Evolutionary conservation across 1,140 invertebrate genomes (phyloP).

Genomic region (Hyles euphorbiae): DNA sequence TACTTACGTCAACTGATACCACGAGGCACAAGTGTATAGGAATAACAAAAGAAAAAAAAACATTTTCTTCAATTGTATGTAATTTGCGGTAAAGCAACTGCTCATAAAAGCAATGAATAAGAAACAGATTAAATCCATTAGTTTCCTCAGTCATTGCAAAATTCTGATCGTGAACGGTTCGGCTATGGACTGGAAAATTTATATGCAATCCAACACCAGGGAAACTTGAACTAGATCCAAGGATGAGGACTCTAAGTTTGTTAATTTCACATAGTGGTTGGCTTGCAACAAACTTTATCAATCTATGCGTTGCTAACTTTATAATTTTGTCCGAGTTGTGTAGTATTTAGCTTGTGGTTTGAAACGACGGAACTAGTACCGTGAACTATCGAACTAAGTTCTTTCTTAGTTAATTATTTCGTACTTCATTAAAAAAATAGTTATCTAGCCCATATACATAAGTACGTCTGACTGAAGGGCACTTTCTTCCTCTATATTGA

Average conservation of each 20-base stretch:
- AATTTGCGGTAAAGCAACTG: too few species aligned
- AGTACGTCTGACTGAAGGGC: too few species aligned
- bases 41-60: too few species aligned
- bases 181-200: constrained; percentile 28
- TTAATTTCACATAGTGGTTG: constrained; percentile 59
- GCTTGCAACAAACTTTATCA: constrained; percentile 58
- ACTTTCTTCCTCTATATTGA: too few species aligned
- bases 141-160: not conserved
- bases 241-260: constrained; percentile 50
- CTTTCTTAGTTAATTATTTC: not conserved
- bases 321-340: constrained; percentile 28
- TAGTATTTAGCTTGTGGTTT: constrained; percentile 7
- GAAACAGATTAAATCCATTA: too few species aligned
- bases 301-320: constrained; percentile 50
- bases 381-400: not conserved
- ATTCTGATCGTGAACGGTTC: not conserved
- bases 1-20: too few species aligned
- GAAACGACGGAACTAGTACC: constrained; percentile 1
- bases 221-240: constrained; percentile 28
- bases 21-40: too few species aligned
- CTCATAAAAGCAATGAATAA: too few species aligned
- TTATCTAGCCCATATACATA: too few species aligned
- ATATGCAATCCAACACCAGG: constrained; percentile 36
- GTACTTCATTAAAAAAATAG: too few species aligned
- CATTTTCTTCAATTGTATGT: too few species aligned